Base-by-base conservation (phyloP, 1,140 invertebrate genomes). In the Andricus grossulariae region DNA sequence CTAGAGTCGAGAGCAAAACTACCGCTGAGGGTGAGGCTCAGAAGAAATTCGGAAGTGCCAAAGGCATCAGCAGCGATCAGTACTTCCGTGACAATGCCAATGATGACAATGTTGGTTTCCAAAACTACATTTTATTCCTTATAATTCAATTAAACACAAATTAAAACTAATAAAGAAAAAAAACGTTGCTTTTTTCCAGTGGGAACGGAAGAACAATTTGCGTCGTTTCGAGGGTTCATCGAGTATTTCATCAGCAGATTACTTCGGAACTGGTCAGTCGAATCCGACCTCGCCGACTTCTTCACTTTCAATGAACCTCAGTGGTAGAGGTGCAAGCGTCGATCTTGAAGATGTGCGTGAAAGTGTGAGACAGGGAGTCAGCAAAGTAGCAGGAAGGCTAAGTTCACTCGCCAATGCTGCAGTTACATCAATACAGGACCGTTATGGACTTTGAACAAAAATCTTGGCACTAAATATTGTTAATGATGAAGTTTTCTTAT, bases 21-120 rank as follows among this genome's bases (percentile, higher is more conserved):
- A 39, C 74, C 45, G 70, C 51, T 54, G 78, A 88, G 25, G 94
- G 94, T 78, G 94, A 95, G 78, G 97, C 97, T 13, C 97, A 97
- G 86, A 97, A 97, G 88, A 99, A 99, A 92, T 99, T 99, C 90
- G 98, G 97, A 25, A 95, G 96, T 86, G 98, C 98, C 7, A 99
- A 99, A 92, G 96, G 97, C 3, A 99, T 99, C 84, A 99, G 98
- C 76, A 99, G 98, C 0, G 97, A 98, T 88, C 98, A 99, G 92
- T 99, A 95, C 92, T 99, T 99, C 89, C 95, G 95, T 5, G 95
- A 96, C 80, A 93, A 93, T 81, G 89, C 92, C 19, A 90, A 89
- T 50, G 92, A 92, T 79, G 94, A 94, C 87, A 92, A 92, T 82
- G 95, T 96, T 84, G 91, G 92, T 80, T 90, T 91, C n/a, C n/a